phyloP scores from a whole-genome alignment of 2,888 invertebrate genomes.

The Thumatha senex region DNA sequence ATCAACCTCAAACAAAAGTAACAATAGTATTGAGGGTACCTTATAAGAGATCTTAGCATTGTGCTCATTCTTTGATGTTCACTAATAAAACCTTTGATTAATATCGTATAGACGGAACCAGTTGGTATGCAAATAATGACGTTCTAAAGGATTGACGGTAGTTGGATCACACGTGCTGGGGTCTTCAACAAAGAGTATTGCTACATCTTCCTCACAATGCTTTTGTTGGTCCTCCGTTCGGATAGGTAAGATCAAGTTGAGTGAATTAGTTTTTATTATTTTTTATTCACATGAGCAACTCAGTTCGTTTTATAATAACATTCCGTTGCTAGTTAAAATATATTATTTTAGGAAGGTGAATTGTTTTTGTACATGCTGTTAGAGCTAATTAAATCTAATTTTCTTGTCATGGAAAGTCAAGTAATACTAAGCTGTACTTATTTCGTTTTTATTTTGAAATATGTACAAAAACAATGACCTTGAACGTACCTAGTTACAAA shows the following conservation, averaged over 20 bases:
- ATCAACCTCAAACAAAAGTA: constrained; percentile 82
- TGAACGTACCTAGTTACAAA: too few relatives aligned
- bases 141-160: constrained; percentile 69
- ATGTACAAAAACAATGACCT: background rate
- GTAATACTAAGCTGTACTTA: background rate
- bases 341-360: background rate
- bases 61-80: constrained; percentile 82
- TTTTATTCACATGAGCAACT: constrained; percentile 15
- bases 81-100: constrained; percentile 84
- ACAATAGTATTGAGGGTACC: constrained; percentile 83
- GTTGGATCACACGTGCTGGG: constrained; percentile 78
- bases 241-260: constrained; percentile 38
- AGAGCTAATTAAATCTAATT: background rate
- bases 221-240: constrained; percentile 52
- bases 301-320: constrained; percentile 13
- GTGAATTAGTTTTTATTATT: constrained; percentile 40
- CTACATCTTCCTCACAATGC: constrained; percentile 72
- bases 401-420: background rate
- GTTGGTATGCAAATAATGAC: constrained; percentile 81
- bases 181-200: constrained; percentile 68
- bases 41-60: constrained; percentile 83
- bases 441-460: background rate
- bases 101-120: constrained; percentile 81
- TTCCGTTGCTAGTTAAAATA: constrained; percentile 4
- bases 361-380: background rate